phyloP scores from a whole-genome alignment of 1,140 invertebrate species.

The Aphelinus certus region DNA sequence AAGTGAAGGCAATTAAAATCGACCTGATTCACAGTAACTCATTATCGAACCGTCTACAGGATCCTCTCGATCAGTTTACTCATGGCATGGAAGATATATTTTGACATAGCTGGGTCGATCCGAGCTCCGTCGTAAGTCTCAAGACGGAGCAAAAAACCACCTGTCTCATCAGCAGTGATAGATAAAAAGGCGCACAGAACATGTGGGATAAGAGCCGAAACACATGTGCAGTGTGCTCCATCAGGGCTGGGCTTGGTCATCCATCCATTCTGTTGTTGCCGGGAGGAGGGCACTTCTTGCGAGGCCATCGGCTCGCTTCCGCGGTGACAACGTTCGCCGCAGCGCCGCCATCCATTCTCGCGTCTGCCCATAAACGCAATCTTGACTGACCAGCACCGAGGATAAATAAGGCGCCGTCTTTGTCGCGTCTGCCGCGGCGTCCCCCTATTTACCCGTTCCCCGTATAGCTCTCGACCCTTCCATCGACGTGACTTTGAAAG shows the following conservation, averaged over 20 bases:
- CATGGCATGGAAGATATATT: too few species aligned
- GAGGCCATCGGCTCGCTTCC: neutral
- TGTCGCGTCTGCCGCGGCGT: neutral
- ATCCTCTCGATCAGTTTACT: too few species aligned
- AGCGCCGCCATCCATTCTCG: slow-evolving; percentile 26
- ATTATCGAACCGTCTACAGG: too few species aligned
- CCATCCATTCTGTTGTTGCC: slow-evolving; percentile 9
- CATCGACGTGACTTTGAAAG: slow-evolving; percentile 6
- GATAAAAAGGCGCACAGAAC: too few species aligned
- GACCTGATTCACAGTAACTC: too few species aligned
- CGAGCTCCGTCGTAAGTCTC: too few species aligned
- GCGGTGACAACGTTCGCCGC: neutral
- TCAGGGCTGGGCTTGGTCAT: slow-evolving; percentile 12
- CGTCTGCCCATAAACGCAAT: slow-evolving; percentile 24
- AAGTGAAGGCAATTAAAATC: too few species aligned
- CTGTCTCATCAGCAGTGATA: too few species aligned
- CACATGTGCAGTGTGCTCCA: slow-evolving; percentile 5
- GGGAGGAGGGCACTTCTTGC: neutral
- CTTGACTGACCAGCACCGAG: slow-evolving; percentile 3
- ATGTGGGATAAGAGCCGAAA: neutral
- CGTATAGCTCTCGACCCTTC: neutral
- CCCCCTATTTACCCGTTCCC: too few species aligned
- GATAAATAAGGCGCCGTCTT: neutral
- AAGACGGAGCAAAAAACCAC: too few species aligned
- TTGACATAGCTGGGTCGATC: too few species aligned